Conservation (phyloP, 2,888 invertebrate genomes). For the Psococerastis gibbosa region DNA sequence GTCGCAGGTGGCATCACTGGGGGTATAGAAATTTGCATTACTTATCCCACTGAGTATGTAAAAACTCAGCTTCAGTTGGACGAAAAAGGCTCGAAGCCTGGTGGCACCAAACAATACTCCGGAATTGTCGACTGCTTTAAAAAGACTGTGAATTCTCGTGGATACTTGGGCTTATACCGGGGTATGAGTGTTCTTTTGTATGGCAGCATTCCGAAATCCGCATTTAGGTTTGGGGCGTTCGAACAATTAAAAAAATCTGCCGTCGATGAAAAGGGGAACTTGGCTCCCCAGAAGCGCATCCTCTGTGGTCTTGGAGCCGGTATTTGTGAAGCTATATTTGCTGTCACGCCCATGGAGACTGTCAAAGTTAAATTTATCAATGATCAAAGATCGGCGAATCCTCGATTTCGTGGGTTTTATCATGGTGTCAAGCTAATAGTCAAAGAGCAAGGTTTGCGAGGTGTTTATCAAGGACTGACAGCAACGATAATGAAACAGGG, state of each 20-base stretch:
- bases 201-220: constrained; percentile 97
- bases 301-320: constrained; percentile 91
- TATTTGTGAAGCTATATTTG: constrained; percentile 84
- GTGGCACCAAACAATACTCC: constrained; percentile 51
- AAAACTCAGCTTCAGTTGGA: constrained; percentile 97
- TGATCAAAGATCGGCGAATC: constrained; percentile 80
- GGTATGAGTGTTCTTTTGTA: constrained; percentile 90
- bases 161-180: constrained; percentile 81
- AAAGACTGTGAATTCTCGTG: constrained; percentile 75
- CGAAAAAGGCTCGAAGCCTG: constrained; percentile 45
- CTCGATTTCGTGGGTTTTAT: constrained; percentile 78
- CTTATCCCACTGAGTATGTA: constrained; percentile 97
- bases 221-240: constrained; percentile 87
- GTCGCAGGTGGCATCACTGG: constrained; percentile 91
- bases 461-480: constrained; percentile 82
- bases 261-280: constrained; percentile 58
- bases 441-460: constrained; percentile 48
- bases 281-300: constrained; percentile 56
- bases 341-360: constrained; percentile 99
- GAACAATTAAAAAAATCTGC: constrained; percentile 71
- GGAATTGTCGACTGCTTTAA: constrained; percentile 81
- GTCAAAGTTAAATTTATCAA: constrained; percentile 98
- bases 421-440: constrained; percentile 83
- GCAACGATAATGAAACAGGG: constrained; percentile 97
- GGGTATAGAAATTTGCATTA: constrained; percentile 97